phyloP scores from a whole-genome alignment of 2,888 invertebrate genomes.

The Cenopis cana region DNA sequence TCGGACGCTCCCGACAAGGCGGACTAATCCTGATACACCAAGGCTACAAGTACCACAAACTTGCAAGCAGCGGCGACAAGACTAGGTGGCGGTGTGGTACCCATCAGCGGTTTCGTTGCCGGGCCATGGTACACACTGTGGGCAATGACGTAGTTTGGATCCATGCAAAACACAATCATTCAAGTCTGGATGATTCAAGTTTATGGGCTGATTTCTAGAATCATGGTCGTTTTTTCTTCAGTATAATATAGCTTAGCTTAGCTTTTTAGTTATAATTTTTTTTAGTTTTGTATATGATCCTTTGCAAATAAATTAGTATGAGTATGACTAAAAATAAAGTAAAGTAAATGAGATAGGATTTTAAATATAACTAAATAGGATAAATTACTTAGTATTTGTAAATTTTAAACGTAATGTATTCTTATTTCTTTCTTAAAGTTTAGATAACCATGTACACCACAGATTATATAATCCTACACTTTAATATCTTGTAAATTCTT shows the following conservation, averaged over 20 bases:
- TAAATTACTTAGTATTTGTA: too few species aligned
- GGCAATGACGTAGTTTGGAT: background rate
- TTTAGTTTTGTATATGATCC: too few species aligned
- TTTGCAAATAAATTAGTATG: too few species aligned
- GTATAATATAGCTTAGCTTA: too few species aligned
- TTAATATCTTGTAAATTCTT: background rate
- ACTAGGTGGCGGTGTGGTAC: slow-evolving; percentile 6
- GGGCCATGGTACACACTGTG: slow-evolving; percentile 7
- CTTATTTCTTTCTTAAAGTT: background rate
- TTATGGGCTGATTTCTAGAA: too few species aligned
- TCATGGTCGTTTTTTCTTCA: too few species aligned
- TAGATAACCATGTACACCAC: background rate
- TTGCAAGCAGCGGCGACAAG: background rate
- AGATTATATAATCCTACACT: background rate
- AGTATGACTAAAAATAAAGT: too few species aligned
- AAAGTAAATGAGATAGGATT: too few species aligned
- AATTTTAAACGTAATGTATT: too few species aligned
- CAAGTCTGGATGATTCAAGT: too few species aligned
- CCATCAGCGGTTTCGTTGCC: slow-evolving; percentile 6
- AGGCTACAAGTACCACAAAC: slow-evolving; percentile 10
- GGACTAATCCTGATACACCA: background rate
- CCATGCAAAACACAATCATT: background rate
- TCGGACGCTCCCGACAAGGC: background rate
- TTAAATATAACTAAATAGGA: too few species aligned
- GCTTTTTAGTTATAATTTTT: too few species aligned